phyloP scores from a whole-genome alignment of 92 coral and sea anemone genomes.

The Phenganax stokvisi region DNA sequence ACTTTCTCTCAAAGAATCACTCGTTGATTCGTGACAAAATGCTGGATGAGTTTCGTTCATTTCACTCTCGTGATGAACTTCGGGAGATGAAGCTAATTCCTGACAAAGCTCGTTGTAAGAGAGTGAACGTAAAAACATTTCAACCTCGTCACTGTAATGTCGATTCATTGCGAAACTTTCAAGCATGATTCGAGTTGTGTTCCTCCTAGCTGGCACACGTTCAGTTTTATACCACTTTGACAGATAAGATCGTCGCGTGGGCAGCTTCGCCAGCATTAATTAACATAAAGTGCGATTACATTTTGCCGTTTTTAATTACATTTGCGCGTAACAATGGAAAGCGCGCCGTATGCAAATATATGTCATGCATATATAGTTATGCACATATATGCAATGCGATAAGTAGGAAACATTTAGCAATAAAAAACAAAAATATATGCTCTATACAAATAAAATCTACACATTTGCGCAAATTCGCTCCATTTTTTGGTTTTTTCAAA shows the following conservation, averaged over 20 bases:
- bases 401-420: background rate
- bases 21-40: background rate
- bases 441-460: background rate
- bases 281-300: conserved; percentile 26
- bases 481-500: no score
- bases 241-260: conserved; percentile 42
- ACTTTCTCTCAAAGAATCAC: background rate
- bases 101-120: conserved; percentile 27
- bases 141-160: conserved; percentile 15
- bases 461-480: background rate
- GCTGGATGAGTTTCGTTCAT: conserved; percentile 3
- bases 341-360: conserved; percentile 10
- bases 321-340: conserved; percentile 8
- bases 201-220: conserved; percentile 14
- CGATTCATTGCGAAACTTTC: conserved; percentile 30
- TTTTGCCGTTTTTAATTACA: conserved; percentile 18
- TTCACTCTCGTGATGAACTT: background rate
- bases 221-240: conserved; percentile 32
- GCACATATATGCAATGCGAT: background rate
- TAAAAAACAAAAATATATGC: conserved; percentile 13
- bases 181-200: conserved; percentile 19
- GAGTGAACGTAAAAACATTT: conserved; percentile 5
- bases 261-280: conserved; percentile 20
- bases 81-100: conserved; percentile 3
- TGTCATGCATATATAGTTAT: background rate